Evolutionary conservation across 2,113 vertebrate species (phyloP).

Genomic region (Etia nguti): DNA sequence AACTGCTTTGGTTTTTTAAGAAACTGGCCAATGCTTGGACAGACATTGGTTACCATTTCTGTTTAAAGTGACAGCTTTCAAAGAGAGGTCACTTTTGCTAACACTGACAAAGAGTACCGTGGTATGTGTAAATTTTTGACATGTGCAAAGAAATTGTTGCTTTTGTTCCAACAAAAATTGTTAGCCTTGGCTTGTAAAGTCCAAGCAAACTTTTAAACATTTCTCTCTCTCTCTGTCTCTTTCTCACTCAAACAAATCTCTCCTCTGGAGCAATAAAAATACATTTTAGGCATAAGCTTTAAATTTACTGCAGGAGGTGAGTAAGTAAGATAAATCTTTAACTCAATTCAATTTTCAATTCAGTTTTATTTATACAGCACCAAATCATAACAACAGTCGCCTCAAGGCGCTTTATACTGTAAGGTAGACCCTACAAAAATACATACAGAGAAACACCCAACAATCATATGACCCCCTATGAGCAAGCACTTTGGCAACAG

Average conservation of each 20-base stretch:
- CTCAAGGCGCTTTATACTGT: neutral
- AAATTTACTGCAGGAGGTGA: neutral
- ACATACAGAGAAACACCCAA: fast-evolving
- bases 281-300: neutral
- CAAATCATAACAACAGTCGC: neutral
- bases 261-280: neutral
- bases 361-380: fast-evolving
- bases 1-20: too few relatives aligned
- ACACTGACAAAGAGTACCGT: neutral
- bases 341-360: neutral
- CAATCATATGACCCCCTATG: neutral
- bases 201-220: neutral
- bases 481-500: fast-evolving
- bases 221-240: neutral
- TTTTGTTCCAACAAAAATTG: neutral
- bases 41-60: too few relatives aligned
- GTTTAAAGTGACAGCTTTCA: too few relatives aligned
- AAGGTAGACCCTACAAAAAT: fast-evolving
- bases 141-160: neutral
- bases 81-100: too few relatives aligned
- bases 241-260: neutral
- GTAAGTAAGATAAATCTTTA: neutral
- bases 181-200: neutral
- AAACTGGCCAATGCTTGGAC: too few relatives aligned
- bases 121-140: neutral